phyloP scores from a whole-genome alignment of 1,140 invertebrate genomes.

The Eupeodes corollae region DNA sequence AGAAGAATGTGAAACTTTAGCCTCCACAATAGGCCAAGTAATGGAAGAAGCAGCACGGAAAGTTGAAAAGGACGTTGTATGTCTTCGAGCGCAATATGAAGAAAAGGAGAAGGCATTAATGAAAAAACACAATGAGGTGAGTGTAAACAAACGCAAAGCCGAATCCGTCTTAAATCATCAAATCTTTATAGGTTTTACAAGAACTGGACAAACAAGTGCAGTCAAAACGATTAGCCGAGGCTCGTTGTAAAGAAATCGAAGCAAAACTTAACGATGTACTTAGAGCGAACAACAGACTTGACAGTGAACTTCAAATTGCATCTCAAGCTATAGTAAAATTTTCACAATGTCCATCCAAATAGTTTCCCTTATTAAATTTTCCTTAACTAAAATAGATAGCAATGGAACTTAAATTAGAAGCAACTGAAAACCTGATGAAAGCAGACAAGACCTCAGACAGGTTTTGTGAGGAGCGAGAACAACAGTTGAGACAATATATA shows the following conservation, averaged over 20 bases:
- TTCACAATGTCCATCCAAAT: not conserved
- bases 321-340: slow-evolving; percentile 7
- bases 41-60: slow-evolving; percentile 49
- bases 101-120: slow-evolving; percentile 40
- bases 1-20: slow-evolving; percentile 21
- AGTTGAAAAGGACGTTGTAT: slow-evolving; percentile 45
- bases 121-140: slow-evolving; percentile 14
- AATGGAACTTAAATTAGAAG: slow-evolving; percentile 8
- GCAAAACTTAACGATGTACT: slow-evolving; percentile 16
- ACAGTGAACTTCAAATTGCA: slow-evolving; percentile 15
- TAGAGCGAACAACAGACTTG: slow-evolving; percentile 13
- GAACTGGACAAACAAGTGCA: slow-evolving; percentile 19
- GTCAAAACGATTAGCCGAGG: slow-evolving; percentile 14
- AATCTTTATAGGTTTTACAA: slow-evolving; percentile 28
- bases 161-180: too few relatives aligned
- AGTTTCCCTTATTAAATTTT: slow-evolving; percentile 21
- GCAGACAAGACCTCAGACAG: not conserved
- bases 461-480: slow-evolving; percentile 11
- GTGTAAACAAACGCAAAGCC: not conserved
- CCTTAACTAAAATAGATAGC: slow-evolving; percentile 11
- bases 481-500: slow-evolving; percentile 15
- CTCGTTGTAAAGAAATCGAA: slow-evolving; percentile 15
- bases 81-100: slow-evolving; percentile 45
- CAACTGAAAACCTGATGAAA: slow-evolving; percentile 9
- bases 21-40: slow-evolving; percentile 34